Base-by-base conservation (phyloP, 1,140 invertebrate species). In the Monomorium pharaonis region DNA sequence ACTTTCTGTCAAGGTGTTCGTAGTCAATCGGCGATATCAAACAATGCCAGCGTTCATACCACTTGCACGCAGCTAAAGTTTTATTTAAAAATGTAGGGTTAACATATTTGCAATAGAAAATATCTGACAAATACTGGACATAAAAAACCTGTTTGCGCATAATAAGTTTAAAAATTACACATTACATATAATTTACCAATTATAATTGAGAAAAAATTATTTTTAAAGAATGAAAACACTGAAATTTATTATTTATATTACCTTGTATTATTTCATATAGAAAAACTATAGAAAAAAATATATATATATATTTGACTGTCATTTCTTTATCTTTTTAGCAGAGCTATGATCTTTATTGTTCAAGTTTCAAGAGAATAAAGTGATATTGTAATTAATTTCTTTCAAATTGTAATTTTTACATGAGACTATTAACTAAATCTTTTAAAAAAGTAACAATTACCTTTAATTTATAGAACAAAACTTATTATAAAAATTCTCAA, bases 21-120 rank as follows among this genome's bases (percentile, higher is more conserved):
- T 24, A 7, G 0, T 4, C 5, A 9, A 10, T 12, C 7, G 76
- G 44, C 10, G 76, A 80, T 2, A n/a, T 77, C 6, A 80, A 2
- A 42, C 18, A 24, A 42, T 78, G 47, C 12, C 27, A 47, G 14
- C 9, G 27, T 77, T 77, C 49, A 30, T 60, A 62, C 78, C 90
- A 91, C 21, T 84, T 89, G 54, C 90, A 91, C 0, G 44, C 21
- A 42, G 62, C 89, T 90, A 16, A 37, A 24, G 27, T 47, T 56
- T 72, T 1, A 21, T 5, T 58, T 3, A 12, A 56, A 42, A 30
- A 44, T 12, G 6, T 75, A 0, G 6, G n/a, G 30, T 56, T 37
- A 56, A 56, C 7, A 16, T 49, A 44, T 33, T 74, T 51, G 12
- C 1, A 5, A 51, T 67, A 67, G 37, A 60, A 42, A 42, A 65